Base-by-base conservation (phyloP, 2,888 invertebrate species). In the Lasius platythorax region DNA sequence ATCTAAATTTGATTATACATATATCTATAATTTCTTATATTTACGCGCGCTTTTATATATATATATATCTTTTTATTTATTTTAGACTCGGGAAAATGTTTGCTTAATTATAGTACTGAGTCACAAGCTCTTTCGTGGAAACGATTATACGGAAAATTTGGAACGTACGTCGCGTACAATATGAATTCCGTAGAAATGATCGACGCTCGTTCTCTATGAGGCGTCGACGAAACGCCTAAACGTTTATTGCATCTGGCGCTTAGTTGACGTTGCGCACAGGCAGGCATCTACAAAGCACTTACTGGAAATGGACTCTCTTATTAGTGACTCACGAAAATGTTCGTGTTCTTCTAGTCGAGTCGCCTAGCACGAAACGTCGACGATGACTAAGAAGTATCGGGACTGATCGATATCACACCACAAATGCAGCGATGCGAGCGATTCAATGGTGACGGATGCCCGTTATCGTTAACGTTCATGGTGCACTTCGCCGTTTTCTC, bases 361-460 rank as follows among this genome's bases (percentile, higher is more conserved):
- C 58, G 67, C 43, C 33, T 12, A 28, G 56, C 83, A 79, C 67
- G 85, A 58, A 78, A 84, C 79, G 67, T 37, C 12, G 40, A 23
- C 61, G 84, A 89, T 90, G 90, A 90, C 90, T 90, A 90, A 90
- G 85, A 83, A 81, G 58, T 83, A 87, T 87, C 74, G 70, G 81
- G 50, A 76, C 18, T 63, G 89, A 73, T 89, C 90, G 90, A 89
- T 90, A 86, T 85, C 64, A 85, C 76, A 81, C 79, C 40, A 53
- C n/a, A 82, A 85, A 64, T 74, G 83, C 78, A 43, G 53, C 76
- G 61, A 40, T 82, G 64, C 67, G 40, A 74, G 73, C 72, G 79
- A 50, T 79, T 53, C 75, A 82, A 56, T 78, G 46, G 50, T 56
- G 72, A 68, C 56, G 40, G n/a, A 58, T 40, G 18, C 28, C 61